These are phyloP conservation scores for Nyleta sp. DNA, from an alignment of 2,888 invertebrate genomes.

Conservation along the genomic window DNA sequence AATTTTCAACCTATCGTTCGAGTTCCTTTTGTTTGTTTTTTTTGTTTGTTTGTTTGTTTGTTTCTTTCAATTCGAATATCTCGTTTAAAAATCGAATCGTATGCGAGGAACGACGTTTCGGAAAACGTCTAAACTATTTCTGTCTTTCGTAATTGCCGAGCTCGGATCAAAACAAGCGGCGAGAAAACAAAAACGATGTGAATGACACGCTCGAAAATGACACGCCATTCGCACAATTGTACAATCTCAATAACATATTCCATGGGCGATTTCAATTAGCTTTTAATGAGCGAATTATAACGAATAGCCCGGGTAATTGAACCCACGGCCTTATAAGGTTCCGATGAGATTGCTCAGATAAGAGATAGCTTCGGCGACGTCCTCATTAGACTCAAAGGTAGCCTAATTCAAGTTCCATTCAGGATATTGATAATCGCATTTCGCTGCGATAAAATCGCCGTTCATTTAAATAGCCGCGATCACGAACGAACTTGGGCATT, in stretches of 20 bases:
- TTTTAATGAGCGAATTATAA: constrained; percentile 61
- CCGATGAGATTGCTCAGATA: constrained; percentile 57
- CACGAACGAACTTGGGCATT: constrained; percentile 33
- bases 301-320: constrained; percentile 53
- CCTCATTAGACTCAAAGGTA: constrained; percentile 55
- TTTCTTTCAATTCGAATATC: no score
- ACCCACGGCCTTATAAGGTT: constrained; percentile 55
- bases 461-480: constrained; percentile 39
- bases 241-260: constrained; percentile 49
- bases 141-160: constrained; percentile 31
- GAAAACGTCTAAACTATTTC: constrained; percentile 36
- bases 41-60: no score
- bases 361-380: constrained; percentile 57
- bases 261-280: constrained; percentile 56
- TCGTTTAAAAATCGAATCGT: no score
- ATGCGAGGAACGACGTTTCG: constrained; percentile 25
- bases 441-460: constrained; percentile 47
- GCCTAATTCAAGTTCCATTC: constrained; percentile 54
- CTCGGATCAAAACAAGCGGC: constrained; percentile 6
- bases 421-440: constrained; percentile 47
- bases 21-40: no score
- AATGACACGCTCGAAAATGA: constrained; percentile 36
- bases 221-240: constrained; percentile 51
- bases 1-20: neutral
- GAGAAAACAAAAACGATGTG: constrained; percentile 11